These are phyloP conservation scores for Chouioia cunea DNA, from an alignment of 2,888 invertebrate species.

Conservation along the genomic window DNA sequence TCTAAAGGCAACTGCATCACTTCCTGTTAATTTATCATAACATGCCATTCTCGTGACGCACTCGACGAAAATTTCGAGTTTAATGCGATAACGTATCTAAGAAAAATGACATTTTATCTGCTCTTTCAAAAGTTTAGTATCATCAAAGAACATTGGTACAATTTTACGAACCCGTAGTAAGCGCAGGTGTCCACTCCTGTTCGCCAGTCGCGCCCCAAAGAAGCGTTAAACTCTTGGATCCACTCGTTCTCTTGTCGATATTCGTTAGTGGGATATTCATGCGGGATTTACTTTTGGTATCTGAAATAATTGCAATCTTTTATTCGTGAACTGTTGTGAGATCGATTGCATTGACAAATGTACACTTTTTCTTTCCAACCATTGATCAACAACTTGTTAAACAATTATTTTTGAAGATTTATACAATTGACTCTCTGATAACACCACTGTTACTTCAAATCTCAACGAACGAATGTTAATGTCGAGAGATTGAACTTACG, in stretches of 20 bases:
- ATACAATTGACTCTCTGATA: too few relatives aligned
- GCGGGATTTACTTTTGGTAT: constrained; percentile 57
- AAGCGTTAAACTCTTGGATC: constrained; percentile 74
- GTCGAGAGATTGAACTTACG: constrained; percentile 68
- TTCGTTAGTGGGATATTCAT: constrained; percentile 56
- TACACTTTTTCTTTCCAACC: too few relatives aligned
- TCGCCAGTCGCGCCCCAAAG: constrained; percentile 97
- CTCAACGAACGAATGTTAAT: too few relatives aligned
- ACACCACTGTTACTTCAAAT: too few relatives aligned
- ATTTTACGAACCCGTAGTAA: constrained; percentile 83
- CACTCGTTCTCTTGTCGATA: constrained; percentile 61
- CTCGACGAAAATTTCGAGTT: constrained; percentile 39
- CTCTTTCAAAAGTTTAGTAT: background rate
- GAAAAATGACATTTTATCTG: constrained; percentile 15
- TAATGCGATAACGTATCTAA: constrained; percentile 29
- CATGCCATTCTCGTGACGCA: constrained; percentile 43
- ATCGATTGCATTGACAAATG: too few relatives aligned
- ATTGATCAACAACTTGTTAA: too few relatives aligned
- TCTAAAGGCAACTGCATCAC: constrained; percentile 30
- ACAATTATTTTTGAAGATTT: too few relatives aligned
- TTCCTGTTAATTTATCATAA: constrained; percentile 43
- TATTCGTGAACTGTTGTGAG: too few relatives aligned
- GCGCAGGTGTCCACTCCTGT: constrained; percentile 96
- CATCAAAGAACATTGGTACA: background rate
- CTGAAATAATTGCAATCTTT: constrained; percentile 47